phyloP scores from a whole-genome alignment of 1,140 invertebrate genomes.

The Catajapyx aquilonaris region DNA sequence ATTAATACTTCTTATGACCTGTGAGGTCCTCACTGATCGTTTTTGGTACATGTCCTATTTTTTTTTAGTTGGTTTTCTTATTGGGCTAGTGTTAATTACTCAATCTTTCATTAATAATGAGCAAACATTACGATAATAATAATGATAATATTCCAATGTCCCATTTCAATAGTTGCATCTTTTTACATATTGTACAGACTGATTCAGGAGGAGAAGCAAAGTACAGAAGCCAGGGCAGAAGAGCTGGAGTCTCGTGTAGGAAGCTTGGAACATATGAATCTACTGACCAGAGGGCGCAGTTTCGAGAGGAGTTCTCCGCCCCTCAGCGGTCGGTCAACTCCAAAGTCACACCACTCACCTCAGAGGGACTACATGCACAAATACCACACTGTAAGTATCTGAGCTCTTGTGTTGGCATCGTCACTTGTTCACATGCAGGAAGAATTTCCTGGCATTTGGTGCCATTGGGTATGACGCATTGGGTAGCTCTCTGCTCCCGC shows the following conservation, averaged over 20 bases:
- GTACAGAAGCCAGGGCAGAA: conserved; percentile 86
- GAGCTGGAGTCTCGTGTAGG: conserved; percentile 92
- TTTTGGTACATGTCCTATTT: no score
- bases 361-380: conserved; percentile 59
- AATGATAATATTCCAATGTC: neutral
- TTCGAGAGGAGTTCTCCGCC: conserved; percentile 53
- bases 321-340: conserved; percentile 53
- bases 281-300: conserved; percentile 51
- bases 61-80: no score
- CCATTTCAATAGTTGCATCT: neutral
- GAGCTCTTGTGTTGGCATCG: no score
- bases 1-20: conserved; percentile 1
- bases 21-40: no score
- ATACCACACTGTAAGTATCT: conserved; percentile 64
- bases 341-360: conserved; percentile 51
- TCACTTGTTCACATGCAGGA: no score
- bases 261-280: conserved; percentile 80
- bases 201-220: conserved; percentile 98
- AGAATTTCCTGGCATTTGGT: no score
- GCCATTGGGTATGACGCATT: no score
- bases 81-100: no score
- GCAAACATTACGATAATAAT: no score
- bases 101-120: no score
- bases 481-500: no score
- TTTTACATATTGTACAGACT: conserved; percentile 33